These are phyloP conservation scores for Eupeodes luniger DNA, from an alignment of 2,888 invertebrate genomes.

Conservation along the genomic window DNA sequence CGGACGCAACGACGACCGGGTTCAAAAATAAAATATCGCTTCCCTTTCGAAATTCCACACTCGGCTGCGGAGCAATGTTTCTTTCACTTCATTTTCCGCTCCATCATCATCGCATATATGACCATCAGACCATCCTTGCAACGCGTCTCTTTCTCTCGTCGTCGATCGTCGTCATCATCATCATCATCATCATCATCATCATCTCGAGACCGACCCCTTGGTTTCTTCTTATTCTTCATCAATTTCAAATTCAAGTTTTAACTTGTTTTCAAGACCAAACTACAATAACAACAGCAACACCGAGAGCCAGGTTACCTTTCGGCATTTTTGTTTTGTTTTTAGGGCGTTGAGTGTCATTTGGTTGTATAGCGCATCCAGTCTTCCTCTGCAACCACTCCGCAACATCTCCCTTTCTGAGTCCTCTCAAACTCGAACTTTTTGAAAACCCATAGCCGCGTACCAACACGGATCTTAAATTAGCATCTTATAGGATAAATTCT, in stretches of 20 bases:
- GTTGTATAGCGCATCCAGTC: constrained; percentile 45
- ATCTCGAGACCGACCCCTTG: constrained; percentile 3
- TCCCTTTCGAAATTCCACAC: constrained; percentile 64
- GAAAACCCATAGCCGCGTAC: constrained; percentile 20
- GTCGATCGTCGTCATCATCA: constrained; percentile 3
- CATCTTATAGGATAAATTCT: constrained; percentile 51
- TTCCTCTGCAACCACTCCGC: constrained; percentile 6
- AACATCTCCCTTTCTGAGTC: too few relatives aligned
- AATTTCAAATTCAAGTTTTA: constrained; percentile 64
- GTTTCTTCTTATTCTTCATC: constrained; percentile 17
- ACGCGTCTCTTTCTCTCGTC: neutral
- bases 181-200: constrained; percentile 29
- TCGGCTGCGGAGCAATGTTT: constrained; percentile 48
- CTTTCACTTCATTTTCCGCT: constrained; percentile 61
- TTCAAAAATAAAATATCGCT: constrained; percentile 74
- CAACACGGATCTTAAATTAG: constrained; percentile 64
- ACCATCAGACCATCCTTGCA: constrained; percentile 13
- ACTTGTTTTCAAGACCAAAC: constrained; percentile 56
- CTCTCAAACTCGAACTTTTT: neutral
- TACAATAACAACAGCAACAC: constrained; percentile 25
- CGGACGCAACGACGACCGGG: neutral
- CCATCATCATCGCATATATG: constrained; percentile 45
- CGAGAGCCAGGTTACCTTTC: constrained; percentile 42
- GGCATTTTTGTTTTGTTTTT: constrained; percentile 60
- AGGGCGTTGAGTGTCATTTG: constrained; percentile 73